Base-by-base conservation (phyloP, 2,888 invertebrate species). In the Stenichneumon culpator region DNA sequence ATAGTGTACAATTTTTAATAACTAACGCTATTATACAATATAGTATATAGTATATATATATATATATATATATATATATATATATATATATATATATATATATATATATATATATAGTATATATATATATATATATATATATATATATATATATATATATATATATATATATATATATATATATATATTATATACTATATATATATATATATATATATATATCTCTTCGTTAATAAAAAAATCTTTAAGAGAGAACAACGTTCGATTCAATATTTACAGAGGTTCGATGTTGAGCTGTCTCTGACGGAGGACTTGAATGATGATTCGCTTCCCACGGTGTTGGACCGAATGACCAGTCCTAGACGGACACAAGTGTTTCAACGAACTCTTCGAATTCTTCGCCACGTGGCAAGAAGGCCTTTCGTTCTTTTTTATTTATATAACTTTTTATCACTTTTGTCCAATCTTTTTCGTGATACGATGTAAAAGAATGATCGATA, bases 281-380 rank as follows among this genome's bases (percentile, higher is more conserved):
- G 73, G 79, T 87, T 87, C 52, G 81, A 81, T 28, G 87, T 82
- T 65, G 87, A 86, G 44, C 84, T 72, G 86, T 85, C 79, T 68
- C 70, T 86, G 32, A 83, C 75, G 9, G 84, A 80, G 44, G 85
- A 87, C 65, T 77, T 84, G 74, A 85, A 73, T 9, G 86, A 86
- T 16, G 87, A 89, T 74, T 86, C 87, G 67, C 86, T 87, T 54
- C 80, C 85, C 67, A 83, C 78, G 57, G 84, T 82, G 78, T 85
- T 86, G 52, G 88, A 88, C 57, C 80, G 80, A 39, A 88, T 75
- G 47, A 82, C 81, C 60, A 86, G 83, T 82, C 86, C 88, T 88
- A 74, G 28, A 84, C 74, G 67, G 25, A 83, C 54, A 79, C 68
- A 74, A 25, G 9, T 9, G 63, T 79, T 79, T 73, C 79, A 83